Evolutionary conservation across 2,888 invertebrate species (phyloP).

Genomic region (Leptinotarsa tumamoca): DNA sequence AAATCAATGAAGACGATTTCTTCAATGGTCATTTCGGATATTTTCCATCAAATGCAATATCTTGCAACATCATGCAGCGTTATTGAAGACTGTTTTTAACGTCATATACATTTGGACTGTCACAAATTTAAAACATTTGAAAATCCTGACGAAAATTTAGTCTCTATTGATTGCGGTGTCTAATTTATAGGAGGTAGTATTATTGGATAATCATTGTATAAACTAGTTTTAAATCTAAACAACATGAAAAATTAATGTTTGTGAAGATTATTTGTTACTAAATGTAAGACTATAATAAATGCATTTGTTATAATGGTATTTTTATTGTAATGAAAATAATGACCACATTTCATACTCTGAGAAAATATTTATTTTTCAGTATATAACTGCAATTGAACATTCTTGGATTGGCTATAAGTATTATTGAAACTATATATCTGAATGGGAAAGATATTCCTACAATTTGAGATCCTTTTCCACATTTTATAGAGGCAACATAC

Average conservation of each 20-base stretch:
- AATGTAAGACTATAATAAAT: slow-evolving; percentile 11
- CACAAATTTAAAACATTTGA: not conserved
- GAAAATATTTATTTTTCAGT: too few relatives aligned
- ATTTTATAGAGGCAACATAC: too few relatives aligned
- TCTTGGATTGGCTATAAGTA: too few relatives aligned
- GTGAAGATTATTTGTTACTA: slow-evolving; percentile 17
- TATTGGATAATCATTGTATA: slow-evolving; percentile 6
- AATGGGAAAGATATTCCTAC: too few relatives aligned
- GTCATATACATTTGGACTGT: too few relatives aligned
- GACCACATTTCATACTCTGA: too few relatives aligned
- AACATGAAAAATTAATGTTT: slow-evolving; percentile 12
- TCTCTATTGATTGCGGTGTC: slow-evolving; percentile 1
- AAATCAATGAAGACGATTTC: slow-evolving; percentile 21
- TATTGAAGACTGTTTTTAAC: not conserved
- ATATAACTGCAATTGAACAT: too few relatives aligned
- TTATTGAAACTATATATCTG: too few relatives aligned
- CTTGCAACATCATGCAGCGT: not conserved
- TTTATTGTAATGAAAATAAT: not conserved
- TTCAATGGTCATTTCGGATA: too few relatives aligned
- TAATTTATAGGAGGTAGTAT: not conserved
- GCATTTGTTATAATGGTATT: not conserved
- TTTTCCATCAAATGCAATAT: too few relatives aligned
- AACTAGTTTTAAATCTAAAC: not conserved
- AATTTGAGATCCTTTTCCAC: too few relatives aligned
- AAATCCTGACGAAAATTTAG: not conserved